Percentiles rank a stretch among this genome's conserved stretches.
Conservation (phyloP, 1,140 invertebrate genomes). For the Lycorma delicatula region DNA sequence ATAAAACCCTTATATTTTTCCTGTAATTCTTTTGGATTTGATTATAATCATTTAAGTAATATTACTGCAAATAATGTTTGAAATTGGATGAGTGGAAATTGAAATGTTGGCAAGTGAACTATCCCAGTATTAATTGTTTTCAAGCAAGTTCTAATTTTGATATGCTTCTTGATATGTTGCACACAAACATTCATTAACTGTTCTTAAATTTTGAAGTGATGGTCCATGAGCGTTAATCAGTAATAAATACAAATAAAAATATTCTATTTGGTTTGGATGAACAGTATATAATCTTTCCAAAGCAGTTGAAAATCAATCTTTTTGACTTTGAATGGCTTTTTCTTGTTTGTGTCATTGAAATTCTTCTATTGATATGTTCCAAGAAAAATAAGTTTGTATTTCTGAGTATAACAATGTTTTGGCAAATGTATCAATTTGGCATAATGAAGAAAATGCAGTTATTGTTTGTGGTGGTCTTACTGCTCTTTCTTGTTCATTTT, state of each 20-base stretch:
- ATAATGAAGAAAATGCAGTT: constrained; percentile 32
- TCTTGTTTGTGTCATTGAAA: too few relatives aligned
- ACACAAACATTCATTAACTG: constrained; percentile 35
- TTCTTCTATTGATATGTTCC: constrained; percentile 24
- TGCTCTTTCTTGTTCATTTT: constrained; percentile 16
- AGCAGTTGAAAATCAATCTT: constrained; percentile 23
- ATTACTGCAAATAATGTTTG: too few relatives aligned
- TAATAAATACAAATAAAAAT: constrained; percentile 40
- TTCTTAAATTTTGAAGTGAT: constrained; percentile 39
- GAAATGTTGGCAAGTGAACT: too few relatives aligned
- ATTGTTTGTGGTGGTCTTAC: constrained; percentile 25
- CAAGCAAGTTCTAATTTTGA: constrained; percentile 24
- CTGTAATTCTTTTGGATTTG: too few relatives aligned
- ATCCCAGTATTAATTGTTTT: constrained; percentile 33
- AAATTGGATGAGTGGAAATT: too few relatives aligned
- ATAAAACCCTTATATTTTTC: too few relatives aligned
- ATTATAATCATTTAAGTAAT: too few relatives aligned
- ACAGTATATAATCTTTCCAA: constrained; percentile 34
- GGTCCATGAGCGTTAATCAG: constrained; percentile 39
- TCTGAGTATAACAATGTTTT: constrained; percentile 30
- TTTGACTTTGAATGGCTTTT: constrained; percentile 28
- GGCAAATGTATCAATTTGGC: constrained; percentile 28
- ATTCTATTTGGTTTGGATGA: constrained; percentile 32
- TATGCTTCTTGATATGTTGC: constrained; percentile 37
- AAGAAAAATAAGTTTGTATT: too few relatives aligned